phyloP scores from a whole-genome alignment of 2,113 vertebrate species.

The Cepphus grylle region DNA sequence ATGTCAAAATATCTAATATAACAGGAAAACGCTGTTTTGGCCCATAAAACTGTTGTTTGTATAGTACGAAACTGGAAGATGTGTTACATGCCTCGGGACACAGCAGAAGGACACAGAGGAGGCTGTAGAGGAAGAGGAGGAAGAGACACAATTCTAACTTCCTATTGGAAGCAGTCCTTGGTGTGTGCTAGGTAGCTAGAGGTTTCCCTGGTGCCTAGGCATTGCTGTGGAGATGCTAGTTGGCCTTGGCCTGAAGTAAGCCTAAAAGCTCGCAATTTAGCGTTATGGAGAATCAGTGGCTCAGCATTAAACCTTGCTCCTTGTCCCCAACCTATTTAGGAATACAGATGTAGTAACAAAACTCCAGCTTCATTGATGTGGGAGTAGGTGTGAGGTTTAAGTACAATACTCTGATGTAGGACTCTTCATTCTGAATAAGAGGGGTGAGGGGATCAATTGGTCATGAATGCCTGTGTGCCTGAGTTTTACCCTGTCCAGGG shows the following conservation, averaged over 20 bases:
- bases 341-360: not conserved
- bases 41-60: not conserved
- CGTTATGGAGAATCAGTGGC: not conserved
- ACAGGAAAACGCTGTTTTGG: not conserved
- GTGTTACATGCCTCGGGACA: not conserved
- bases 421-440: not conserved
- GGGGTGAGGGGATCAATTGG: not conserved
- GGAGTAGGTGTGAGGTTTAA: not conserved
- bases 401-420: not conserved
- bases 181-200: not conserved
- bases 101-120: not conserved
- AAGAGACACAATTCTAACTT: not conserved
- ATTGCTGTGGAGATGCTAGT: not conserved
- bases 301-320: not conserved
- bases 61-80: not conserved
- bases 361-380: not conserved
- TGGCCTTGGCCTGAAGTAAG: not conserved
- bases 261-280: not conserved
- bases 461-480: accelerated
- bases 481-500: not conserved
- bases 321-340: not conserved
- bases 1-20: not conserved
- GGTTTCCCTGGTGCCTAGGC: not conserved
- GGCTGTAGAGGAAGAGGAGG: not conserved
- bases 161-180: not conserved